Evolutionary conservation across 2,888 invertebrate species (phyloP), one percentile per base, ranked within the genome.

Genomic region (Acleris emargana): DNA sequence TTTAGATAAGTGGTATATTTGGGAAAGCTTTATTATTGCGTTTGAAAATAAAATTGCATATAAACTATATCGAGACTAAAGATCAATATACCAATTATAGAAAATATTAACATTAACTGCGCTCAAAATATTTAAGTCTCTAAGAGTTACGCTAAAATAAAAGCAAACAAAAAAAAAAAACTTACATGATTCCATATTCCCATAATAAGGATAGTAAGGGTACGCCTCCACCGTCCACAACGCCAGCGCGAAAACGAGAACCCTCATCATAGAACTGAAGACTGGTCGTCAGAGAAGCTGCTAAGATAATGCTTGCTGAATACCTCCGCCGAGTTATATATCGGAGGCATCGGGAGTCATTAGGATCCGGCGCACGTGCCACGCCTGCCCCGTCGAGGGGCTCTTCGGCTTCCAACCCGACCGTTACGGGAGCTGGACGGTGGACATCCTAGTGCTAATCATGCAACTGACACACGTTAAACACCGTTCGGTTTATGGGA

Each of bases 151-250:
- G n/a, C 28, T 28, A 28, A 28, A 7, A 28, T 28, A 28, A 28
- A 28, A 0, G n/a, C n/a, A n/a, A 7, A 2, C 6, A 7, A 7
- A 28, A 3, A 51, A 66, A 55, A 13, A 6, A 50, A 68, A 90
- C 91, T 91, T 72, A 92, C 91, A 69, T 60, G 90, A 79, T 73
- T 92, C 91, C 71, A 88, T 78, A 74, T 89, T 84, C 50, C 88
- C 89, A 73, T 91, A 89, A 68, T 86, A 84, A 0, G 91, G 89
- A 67, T 88, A 89, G 67, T 86, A 87, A 0, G 91, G 91, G 67
- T 84, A 89, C 64, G 82, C 86, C 45, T 69, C 75, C 38, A 77
- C 84, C 69, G 84, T 82, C 80, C 82, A 85, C 60, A 88, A 70
- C 62, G 76, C 82, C 63, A 88, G 67, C 52, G 81, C 67, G 69